These are phyloP conservation scores for Nomada hirtipes DNA, from an alignment of 2,888 invertebrate species.

Conservation along the genomic window DNA sequence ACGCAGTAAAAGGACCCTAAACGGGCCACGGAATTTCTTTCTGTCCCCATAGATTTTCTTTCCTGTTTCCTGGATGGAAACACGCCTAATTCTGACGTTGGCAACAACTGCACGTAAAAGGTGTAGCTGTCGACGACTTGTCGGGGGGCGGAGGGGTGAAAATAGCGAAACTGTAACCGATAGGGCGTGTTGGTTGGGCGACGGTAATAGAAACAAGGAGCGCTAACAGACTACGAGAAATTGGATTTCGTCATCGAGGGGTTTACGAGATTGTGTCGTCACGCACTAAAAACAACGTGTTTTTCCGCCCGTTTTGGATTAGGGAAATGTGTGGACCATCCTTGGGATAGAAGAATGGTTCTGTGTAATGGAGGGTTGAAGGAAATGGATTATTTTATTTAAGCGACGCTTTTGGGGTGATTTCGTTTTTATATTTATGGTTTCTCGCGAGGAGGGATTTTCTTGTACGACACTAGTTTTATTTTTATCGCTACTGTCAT, in stretches of 20 bases:
- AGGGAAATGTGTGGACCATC: neutral
- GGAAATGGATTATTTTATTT: too few species aligned
- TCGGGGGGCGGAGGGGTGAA: too few species aligned
- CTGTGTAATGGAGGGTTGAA: neutral
- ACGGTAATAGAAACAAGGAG: slow-evolving; percentile 11
- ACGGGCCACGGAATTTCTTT: neutral
- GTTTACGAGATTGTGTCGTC: neutral
- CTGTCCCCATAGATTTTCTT: neutral
- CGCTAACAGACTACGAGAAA: neutral
- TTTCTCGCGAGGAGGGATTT: neutral
- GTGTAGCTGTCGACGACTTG: neutral
- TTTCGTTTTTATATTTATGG: neutral
- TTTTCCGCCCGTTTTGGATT: neutral
- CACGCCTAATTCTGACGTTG: slow-evolving; percentile 9
- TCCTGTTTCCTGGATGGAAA: neutral
- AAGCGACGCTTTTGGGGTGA: too few species aligned
- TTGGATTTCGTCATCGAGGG: slow-evolving; percentile 5
- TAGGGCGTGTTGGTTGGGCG: neutral
- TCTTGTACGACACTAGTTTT: too few species aligned
- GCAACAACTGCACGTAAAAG: slow-evolving; percentile 10
- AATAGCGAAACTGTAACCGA: neutral
- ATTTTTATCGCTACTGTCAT: too few species aligned
- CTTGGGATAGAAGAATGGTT: neutral
- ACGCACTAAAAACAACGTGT: neutral
- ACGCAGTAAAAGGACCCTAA: slow-evolving; percentile 25